Percentiles rank a stretch among this genome's conserved stretches.
Evolutionary conservation across 2,797 vertebrate genomes (phyloP).

Genomic region (Propithecus deckenii): DNA sequence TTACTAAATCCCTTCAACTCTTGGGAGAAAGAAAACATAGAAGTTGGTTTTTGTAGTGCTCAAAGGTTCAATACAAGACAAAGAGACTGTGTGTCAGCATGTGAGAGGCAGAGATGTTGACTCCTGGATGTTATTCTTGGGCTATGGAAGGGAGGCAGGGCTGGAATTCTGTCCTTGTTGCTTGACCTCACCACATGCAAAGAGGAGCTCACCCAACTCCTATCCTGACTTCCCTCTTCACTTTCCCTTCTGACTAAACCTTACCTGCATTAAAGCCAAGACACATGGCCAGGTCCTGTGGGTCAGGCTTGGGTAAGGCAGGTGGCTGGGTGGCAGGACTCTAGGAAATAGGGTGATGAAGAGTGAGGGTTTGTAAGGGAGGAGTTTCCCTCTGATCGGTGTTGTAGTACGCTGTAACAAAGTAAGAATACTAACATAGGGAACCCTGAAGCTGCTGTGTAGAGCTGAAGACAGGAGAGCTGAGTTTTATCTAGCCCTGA

Average conservation of each 20-base stretch:
- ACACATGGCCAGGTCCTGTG: neutral
- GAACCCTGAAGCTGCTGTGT: neutral
- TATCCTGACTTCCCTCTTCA: slow-evolving; percentile 23
- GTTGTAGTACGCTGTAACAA: fast-evolving
- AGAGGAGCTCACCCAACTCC: neutral
- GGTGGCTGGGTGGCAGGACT: neutral
- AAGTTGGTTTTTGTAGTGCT: neutral
- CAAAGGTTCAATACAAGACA: neutral
- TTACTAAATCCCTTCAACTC: neutral
- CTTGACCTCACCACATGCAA: neutral
- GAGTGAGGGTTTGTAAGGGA: neutral
- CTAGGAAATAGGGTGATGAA: neutral
- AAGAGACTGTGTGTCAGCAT: neutral
- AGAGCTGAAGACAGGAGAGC: neutral
- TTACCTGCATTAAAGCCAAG: neutral
- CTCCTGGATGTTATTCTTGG: slow-evolving; percentile 44
- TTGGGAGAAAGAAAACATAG: neutral
- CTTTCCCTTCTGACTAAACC: slow-evolving; percentile 49
- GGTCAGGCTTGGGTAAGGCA: neutral
- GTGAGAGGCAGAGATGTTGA: neutral
- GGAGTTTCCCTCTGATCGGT: neutral
- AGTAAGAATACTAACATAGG: neutral
- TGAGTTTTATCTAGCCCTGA: neutral
- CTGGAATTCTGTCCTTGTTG: neutral
- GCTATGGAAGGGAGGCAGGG: neutral